Evolutionary conservation across 2,797 vertebrate species (phyloP), one percentile per base, ranked within the genome.

Genomic region (Salmo trutta): DNA sequence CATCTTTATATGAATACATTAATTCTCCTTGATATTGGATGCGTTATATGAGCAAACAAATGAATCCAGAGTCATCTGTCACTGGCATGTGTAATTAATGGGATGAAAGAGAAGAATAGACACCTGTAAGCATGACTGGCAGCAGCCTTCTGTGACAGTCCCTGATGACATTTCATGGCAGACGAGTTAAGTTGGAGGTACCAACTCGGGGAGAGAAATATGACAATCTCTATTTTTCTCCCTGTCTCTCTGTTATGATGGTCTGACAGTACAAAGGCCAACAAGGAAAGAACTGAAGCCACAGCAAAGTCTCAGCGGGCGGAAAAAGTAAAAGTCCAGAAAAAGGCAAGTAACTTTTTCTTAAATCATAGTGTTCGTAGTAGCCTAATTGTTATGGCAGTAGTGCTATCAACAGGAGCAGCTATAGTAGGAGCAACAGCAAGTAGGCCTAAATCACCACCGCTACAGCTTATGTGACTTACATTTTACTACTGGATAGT

Each of bases 1-100:
- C 80, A 86, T 94, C 90, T 92, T 93, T 88, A 91, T 91, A 81
- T 91, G 87, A 93, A 93, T 92, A 91, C 83, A 93, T 93, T 90
- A 90, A 85, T 91, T 93, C 88, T 87, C 86, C 85, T 85, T 88
- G 87, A 90, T 92, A 91, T 92, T 81, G 83, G 87, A 92, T 88
- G 89, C 88, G 78, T 91, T 89, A 89, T 67, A 73, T 91, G 86
- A 90, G 86, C 84, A 87, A 85, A 85, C 82, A 86, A 88, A 91
- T 85, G 82, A 86, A 84, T 84, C 79, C 75, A 59, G 83, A 87
- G 81, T 72, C 88, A 92, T 92, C 86, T 87, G 86, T 91, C 88
- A 89, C 76, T 84, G 86, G 86, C 64, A 74, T 68, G 87, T 88
- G 88, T 93, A 92, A 92, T 92, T 90, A 91, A 93, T 90, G 88